These are phyloP conservation scores for Chrysodeixis includens DNA, from an alignment of 2,888 invertebrate species.

Conservation along the genomic window DNA sequence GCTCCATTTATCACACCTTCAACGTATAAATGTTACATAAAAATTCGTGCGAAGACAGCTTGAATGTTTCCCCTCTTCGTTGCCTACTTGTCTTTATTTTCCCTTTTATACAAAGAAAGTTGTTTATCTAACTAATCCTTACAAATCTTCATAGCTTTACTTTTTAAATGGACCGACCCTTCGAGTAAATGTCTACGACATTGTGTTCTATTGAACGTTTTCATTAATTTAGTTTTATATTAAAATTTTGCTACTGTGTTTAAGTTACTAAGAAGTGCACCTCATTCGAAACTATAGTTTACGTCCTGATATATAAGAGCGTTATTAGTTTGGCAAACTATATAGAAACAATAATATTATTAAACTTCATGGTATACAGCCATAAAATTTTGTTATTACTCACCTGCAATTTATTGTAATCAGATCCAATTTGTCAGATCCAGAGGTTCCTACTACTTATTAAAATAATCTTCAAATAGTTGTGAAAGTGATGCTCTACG, in stretches of 20 bases:
- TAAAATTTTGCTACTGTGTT: too few relatives aligned
- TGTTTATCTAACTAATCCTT: slow-evolving; percentile 58
- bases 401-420: too few relatives aligned
- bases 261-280: too few relatives aligned
- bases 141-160: slow-evolving; percentile 56
- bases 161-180: slow-evolving; percentile 43
- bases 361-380: not conserved
- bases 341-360: not conserved
- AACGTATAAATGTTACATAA: slow-evolving; percentile 56
- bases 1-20: slow-evolving; percentile 66
- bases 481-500: too few relatives aligned
- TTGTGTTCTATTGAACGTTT: slow-evolving; percentile 38
- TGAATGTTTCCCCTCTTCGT: slow-evolving; percentile 12
- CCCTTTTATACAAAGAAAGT: slow-evolving; percentile 49
- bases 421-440: too few relatives aligned
- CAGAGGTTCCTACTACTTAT: too few relatives aligned
- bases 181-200: slow-evolving; percentile 28
- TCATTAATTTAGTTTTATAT: slow-evolving; percentile 38
- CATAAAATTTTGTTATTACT: not conserved
- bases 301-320: too few relatives aligned
- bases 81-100: slow-evolving; percentile 52
- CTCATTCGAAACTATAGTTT: not conserved
- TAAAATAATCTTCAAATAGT: too few relatives aligned
- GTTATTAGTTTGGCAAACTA: not conserved
- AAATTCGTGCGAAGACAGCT: slow-evolving; percentile 49